Conservation (phyloP, 2,113 vertebrate species). For the Alethe castanea region DNA sequence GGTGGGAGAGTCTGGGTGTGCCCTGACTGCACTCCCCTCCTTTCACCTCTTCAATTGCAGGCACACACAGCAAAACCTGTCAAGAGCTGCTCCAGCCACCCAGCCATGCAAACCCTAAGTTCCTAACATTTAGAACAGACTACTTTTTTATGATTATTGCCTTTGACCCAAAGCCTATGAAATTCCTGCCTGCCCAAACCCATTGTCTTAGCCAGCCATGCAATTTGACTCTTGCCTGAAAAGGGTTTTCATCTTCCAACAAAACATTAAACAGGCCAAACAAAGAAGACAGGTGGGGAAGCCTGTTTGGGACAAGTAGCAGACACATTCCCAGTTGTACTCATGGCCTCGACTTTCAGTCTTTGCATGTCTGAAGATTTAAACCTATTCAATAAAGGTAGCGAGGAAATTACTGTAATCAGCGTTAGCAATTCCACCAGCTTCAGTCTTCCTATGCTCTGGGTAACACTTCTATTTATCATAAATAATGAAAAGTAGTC, state of each 20-base stretch:
- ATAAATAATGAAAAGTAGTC: not conserved
- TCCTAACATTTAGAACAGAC: slow-evolving; percentile 2
- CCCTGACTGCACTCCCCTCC: not conserved
- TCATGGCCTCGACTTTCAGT: not conserved
- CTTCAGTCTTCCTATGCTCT: not conserved
- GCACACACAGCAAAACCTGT: not conserved
- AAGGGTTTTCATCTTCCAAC: not conserved
- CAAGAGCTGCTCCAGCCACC: not conserved
- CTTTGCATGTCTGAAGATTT: not conserved
- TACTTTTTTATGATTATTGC: slow-evolving; percentile 9
- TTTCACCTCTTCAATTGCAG: not conserved
- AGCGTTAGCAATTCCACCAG: not conserved
- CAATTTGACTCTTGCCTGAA: not conserved
- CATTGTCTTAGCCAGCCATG: not conserved
- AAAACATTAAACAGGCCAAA: not conserved
- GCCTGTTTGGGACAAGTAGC: not conserved
- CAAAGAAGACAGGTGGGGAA: slow-evolving; percentile 2
- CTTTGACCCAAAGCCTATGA: slow-evolving; percentile 34
- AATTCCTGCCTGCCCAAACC: slow-evolving; percentile 15
- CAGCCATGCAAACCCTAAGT: not conserved
- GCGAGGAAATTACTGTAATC: not conserved
- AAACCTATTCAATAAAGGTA: not conserved
- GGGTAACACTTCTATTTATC: not conserved
- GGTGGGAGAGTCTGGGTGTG: not conserved
- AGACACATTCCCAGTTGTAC: not conserved